A percentile compares a stretch with the other conserved stretches of the same genome.
Conservation (phyloP, 2,888 invertebrate species). For the Nipponacmea schrenckii region DNA sequence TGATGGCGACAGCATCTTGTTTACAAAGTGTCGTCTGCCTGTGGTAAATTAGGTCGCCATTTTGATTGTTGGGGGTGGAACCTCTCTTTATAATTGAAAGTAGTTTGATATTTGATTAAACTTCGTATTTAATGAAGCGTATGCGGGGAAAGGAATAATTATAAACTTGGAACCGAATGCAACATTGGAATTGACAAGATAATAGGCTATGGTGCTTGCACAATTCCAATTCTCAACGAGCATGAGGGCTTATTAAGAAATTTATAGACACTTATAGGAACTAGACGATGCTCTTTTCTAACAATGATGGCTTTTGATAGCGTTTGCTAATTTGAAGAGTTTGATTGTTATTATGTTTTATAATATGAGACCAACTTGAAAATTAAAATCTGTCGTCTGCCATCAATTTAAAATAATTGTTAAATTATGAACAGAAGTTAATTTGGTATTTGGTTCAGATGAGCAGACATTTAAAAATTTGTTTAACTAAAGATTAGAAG, state of each 20-base stretch:
- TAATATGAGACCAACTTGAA: no score
- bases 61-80: neutral
- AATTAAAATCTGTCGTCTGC: no score
- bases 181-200: neutral
- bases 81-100: neutral
- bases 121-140: neutral
- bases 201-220: neutral
- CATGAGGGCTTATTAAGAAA: slow-evolving; percentile 1
- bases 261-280: neutral
- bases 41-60: neutral
- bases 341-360: no score
- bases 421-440: no score
- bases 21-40: neutral
- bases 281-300: neutral
- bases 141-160: neutral
- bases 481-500: no score
- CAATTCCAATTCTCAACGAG: neutral
- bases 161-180: neutral
- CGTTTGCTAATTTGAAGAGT: no score
- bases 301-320: neutral
- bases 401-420: no score
- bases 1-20: neutral
- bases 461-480: no score
- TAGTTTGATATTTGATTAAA: slow-evolving; percentile 9
- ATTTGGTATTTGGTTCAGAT: no score